Evolutionary conservation across 2,888 invertebrate species (phyloP).

Genomic region (Adela reaumurella): DNA sequence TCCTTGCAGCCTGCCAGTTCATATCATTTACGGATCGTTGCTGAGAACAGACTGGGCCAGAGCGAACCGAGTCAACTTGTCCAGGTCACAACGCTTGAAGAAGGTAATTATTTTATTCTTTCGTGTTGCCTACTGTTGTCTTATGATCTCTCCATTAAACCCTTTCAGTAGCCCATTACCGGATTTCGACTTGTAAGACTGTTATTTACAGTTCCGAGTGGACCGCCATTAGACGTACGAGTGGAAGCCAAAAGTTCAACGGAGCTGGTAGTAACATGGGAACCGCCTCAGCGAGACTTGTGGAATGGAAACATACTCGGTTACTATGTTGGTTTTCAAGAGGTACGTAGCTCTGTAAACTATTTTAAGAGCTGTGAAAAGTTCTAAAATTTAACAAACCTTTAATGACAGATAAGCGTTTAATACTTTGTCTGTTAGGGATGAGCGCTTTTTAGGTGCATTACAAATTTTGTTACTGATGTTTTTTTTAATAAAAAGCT

Average conservation of each 20-base stretch:
- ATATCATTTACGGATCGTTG: conserved; percentile 84
- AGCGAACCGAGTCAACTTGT: conserved; percentile 84
- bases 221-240: conserved; percentile 76
- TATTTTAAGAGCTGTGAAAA: no score
- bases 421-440: no score
- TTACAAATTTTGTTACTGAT: no score
- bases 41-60: conserved; percentile 84
- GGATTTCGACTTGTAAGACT: no score
- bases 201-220: conserved; percentile 67
- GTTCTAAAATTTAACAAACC: no score
- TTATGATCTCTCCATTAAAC: no score
- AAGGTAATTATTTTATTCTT: conserved; percentile 62
- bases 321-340: conserved; percentile 83
- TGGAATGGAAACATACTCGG: conserved; percentile 88
- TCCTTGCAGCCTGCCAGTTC: conserved; percentile 82
- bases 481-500: no score
- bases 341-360: no score
- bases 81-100: conserved; percentile 82
- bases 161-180: no score
- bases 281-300: conserved; percentile 78
- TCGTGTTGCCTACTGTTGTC: no score
- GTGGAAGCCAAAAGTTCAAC: conserved; percentile 83
- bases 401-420: no score
- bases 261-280: conserved; percentile 81
- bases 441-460: no score